phyloP scores from a whole-genome alignment of 2,888 invertebrate species.

The Tuberolachnus salignus region DNA sequence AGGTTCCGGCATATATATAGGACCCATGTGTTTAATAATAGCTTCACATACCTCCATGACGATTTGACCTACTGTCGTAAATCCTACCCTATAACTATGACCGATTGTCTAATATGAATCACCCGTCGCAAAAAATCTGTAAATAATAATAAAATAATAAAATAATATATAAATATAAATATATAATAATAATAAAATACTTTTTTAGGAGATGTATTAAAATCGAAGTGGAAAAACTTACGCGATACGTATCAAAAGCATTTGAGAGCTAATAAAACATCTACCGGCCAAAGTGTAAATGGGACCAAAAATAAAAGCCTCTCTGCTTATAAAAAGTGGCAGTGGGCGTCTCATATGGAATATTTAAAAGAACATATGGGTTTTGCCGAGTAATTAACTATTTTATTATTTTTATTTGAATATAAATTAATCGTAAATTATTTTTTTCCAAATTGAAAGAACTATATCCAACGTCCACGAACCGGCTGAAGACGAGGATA shows the following conservation, averaged over 20 bases:
- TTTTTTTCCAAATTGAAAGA: background rate
- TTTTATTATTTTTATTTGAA: background rate
- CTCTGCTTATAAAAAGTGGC: background rate
- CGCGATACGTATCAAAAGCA: slow-evolving; percentile 11
- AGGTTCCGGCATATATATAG: background rate
- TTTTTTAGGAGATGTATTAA: slow-evolving; percentile 8
- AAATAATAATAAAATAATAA: too few relatives aligned
- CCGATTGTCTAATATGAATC: slow-evolving; percentile 3
- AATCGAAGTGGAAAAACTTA: slow-evolving; percentile 20
- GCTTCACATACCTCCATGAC: background rate
- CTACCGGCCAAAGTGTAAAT: background rate
- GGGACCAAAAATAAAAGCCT: background rate
- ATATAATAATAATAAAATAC: too few relatives aligned
- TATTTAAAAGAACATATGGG: background rate
- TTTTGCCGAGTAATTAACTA: background rate
- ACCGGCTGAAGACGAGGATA: background rate
- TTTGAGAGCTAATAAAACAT: slow-evolving; percentile 3
- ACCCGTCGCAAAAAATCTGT: background rate
- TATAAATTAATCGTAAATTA: background rate
- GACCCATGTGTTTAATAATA: background rate
- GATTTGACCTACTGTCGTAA: background rate
- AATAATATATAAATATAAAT: too few relatives aligned
- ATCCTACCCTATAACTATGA: background rate
- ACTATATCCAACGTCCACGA: background rate
- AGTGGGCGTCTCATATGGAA: background rate